A percentile compares a stretch with the other conserved stretches of the same genome.
Conservation (phyloP, 2,113 vertebrate genomes). For the Anhinga rufa region DNA sequence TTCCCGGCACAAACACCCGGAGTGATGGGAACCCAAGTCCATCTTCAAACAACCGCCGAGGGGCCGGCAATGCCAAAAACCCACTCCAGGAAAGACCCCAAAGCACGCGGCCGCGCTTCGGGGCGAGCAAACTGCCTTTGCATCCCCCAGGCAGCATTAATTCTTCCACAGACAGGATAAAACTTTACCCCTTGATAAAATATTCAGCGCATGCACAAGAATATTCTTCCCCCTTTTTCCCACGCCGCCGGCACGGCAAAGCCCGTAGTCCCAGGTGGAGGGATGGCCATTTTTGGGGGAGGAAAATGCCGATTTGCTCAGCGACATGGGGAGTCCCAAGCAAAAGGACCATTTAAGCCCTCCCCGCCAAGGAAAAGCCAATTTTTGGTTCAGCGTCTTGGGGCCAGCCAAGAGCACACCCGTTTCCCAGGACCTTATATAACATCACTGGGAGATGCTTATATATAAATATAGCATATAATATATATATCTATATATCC, state of each 20-base stretch:
- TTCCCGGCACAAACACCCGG: background rate
- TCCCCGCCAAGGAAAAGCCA: background rate
- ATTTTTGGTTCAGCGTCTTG: background rate
- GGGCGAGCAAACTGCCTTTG: background rate
- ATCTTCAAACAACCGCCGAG: background rate
- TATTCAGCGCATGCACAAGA: background rate
- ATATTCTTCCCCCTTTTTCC: background rate
- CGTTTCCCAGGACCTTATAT: background rate
- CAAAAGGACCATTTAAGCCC: background rate
- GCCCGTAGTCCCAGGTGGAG: background rate
- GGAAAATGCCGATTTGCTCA: background rate
- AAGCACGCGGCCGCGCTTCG: fast-evolving
- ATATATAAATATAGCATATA: background rate
- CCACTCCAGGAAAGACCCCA: background rate
- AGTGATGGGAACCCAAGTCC: background rate
- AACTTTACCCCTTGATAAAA: background rate
- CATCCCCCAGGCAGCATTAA: background rate
- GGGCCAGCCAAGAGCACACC: background rate
- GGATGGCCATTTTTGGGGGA: fast-evolving
- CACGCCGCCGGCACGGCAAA: background rate
- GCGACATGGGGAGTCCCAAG: background rate
- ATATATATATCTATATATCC: too few species aligned
- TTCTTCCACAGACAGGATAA: background rate
- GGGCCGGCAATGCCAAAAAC: background rate
- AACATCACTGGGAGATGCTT: background rate